Percentiles rank a stretch among this genome's conserved stretches.
Evolutionary conservation across 2,113 vertebrate species (phyloP).

Genomic region (Panthera uncia): DNA sequence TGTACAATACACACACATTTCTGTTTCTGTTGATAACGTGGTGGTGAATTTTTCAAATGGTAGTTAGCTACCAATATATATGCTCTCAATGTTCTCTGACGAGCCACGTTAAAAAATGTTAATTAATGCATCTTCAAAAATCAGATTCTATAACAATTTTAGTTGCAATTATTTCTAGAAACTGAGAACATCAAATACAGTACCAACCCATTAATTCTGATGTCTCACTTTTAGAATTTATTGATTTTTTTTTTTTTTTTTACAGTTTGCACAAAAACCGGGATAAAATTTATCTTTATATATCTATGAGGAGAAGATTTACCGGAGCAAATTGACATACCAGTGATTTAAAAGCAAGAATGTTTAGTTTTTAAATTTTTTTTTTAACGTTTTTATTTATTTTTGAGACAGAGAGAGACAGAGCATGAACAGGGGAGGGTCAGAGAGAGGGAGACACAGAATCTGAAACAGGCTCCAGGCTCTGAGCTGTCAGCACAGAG

Average conservation of each 20-base stretch:
- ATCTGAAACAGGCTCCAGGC: too few species aligned
- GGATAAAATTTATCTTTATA: background rate
- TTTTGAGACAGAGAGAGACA: too few species aligned
- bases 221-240: conserved; percentile 1
- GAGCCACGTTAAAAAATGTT: conserved; percentile 20
- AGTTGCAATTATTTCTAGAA: conserved; percentile 59
- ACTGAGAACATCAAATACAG: background rate
- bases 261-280: background rate
- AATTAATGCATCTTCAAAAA: conserved; percentile 43
- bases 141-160: conserved; percentile 48
- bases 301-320: background rate
- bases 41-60: conserved; percentile 21
- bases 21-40: background rate
- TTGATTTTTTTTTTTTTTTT: background rate
- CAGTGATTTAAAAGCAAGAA: background rate
- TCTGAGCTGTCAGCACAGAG: too few species aligned
- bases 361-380: background rate
- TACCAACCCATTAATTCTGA: background rate
- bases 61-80: background rate
- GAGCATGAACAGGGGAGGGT: too few species aligned
- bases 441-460: too few species aligned
- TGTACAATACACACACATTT: background rate
- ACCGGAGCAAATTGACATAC: background rate
- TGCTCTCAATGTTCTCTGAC: background rate
- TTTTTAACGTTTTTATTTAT: too few species aligned